Evolutionary conservation across 2,113 vertebrate genomes (phyloP).

Genomic region (Laterallus jamaicensis): DNA sequence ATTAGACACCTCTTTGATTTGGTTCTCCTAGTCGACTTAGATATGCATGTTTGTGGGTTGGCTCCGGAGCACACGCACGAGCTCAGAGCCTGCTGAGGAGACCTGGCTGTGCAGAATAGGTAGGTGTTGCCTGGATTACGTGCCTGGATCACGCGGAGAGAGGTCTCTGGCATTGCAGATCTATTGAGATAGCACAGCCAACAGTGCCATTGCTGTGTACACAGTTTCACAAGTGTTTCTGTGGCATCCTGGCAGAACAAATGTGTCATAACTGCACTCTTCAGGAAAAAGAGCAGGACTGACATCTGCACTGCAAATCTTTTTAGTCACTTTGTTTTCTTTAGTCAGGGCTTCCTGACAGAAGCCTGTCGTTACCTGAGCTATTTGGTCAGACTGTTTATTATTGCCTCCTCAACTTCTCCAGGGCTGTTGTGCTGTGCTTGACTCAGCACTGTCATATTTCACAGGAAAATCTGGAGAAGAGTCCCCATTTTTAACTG

Average conservation of each 20-base stretch:
- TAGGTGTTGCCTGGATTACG: neutral
- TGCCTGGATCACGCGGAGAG: neutral
- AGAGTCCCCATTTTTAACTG: neutral
- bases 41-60: neutral
- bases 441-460: neutral
- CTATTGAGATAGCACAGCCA: neutral
- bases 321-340: neutral
- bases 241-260: neutral
- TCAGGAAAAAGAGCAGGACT: neutral
- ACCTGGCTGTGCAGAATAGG: neutral
- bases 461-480: neutral
- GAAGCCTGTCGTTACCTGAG: neutral
- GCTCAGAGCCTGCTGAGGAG: neutral
- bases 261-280: neutral
- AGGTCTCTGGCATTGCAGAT: neutral
- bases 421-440: neutral
- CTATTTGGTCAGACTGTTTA: neutral
- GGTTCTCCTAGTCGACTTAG: neutral
- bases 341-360: neutral
- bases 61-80: neutral
- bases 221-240: neutral
- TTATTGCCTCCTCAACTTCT: neutral
- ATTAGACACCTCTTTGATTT: neutral
- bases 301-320: neutral
- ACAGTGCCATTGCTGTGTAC: neutral